A percentile compares a stretch with the other conserved stretches of the same genome.
Evolutionary conservation across 2,888 invertebrate species (phyloP).

Genomic region (Stenurella melanura): DNA sequence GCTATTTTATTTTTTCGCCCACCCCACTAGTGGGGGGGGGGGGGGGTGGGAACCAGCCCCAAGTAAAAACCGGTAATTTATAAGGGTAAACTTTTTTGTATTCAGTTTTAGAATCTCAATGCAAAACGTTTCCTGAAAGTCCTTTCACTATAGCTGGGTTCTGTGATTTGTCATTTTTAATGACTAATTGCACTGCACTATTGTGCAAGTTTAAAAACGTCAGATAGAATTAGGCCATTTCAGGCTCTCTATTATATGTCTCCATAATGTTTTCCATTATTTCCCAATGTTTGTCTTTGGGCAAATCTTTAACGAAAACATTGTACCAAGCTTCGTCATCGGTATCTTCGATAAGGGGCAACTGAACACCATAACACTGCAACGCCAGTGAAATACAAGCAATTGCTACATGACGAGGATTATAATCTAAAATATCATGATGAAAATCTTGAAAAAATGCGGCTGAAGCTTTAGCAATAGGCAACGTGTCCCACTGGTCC

Average conservation of each 20-base stretch:
- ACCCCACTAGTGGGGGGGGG: too few species aligned
- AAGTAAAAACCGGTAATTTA: too few species aligned
- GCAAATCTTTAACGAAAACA: slow-evolving; percentile 87
- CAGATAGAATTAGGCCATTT: slow-evolving; percentile 10
- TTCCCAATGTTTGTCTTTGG: slow-evolving; percentile 90
- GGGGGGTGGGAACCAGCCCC: too few species aligned
- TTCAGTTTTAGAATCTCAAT: too few species aligned
- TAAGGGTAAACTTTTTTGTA: too few species aligned
- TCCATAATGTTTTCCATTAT: slow-evolving; percentile 92
- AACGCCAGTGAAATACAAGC: slow-evolving; percentile 90
- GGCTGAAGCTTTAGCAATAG: slow-evolving; percentile 87
- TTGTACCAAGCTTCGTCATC: slow-evolving; percentile 90
- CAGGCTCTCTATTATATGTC: slow-evolving; percentile 85
- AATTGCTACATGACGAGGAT: slow-evolving; percentile 90
- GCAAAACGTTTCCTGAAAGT: too few species aligned
- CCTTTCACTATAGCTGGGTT: too few species aligned
- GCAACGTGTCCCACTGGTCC: slow-evolving; percentile 84
- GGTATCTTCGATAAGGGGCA: slow-evolving; percentile 87
- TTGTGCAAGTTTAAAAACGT: too few species aligned
- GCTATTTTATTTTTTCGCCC: too few species aligned
- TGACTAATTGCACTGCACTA: too few species aligned
- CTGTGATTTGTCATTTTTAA: too few species aligned
- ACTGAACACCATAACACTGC: slow-evolving; percentile 88
- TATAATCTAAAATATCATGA: slow-evolving; percentile 88
- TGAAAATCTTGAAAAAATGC: slow-evolving; percentile 92